Base-by-base conservation (phyloP, 2,113 vertebrate genomes). In the Eudyptes chrysolophus region DNA sequence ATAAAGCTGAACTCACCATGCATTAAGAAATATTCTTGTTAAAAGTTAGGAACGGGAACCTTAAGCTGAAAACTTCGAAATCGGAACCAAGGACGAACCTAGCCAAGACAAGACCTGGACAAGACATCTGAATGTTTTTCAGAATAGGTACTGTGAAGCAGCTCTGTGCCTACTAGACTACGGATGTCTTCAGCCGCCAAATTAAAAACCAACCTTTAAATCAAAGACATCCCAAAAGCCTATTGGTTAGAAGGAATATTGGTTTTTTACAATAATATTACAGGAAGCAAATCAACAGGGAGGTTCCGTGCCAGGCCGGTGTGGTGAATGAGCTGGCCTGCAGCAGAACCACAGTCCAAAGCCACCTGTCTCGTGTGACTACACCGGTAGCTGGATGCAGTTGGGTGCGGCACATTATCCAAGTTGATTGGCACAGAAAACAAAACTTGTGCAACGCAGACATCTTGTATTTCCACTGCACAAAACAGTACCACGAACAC, bases 341-440 rank as follows among this genome's bases (percentile, higher is more conserved):
- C 48, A 78, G 61, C 65, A 85, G 75, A 62, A 61, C 22, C 29
- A 42, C 24, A 10, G 6, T 10, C 32, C 62, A 76, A 79, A 88
- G 64, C 78, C 69, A 48, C 13, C 22, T 4, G 3, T 12, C 79
- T 44, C 0, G 0, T 9, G 34, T 40, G 32, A 30, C 38, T 3
- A 26, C 60, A 29, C 19, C 6, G 24, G 44, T 0, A 49, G 27
- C 77, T 38, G 64, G 72, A 69, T 0, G 10, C 34, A 60, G 32
- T 0, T 3, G 1, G 36, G 26, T 54, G 19, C 11, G 1, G 40
- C 55, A 18, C 11, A 16, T 54, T 27, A 48, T 16, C 60, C 38
- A 77, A 34, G 19, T 0, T 21, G 42, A 25, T 2, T 30, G 18
- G 55, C 58, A 89, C 90, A 77, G 82, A 49, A 86, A 92, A 77